Conservation (phyloP, 1,140 invertebrate genomes). For the Cydia fagiglandana region DNA sequence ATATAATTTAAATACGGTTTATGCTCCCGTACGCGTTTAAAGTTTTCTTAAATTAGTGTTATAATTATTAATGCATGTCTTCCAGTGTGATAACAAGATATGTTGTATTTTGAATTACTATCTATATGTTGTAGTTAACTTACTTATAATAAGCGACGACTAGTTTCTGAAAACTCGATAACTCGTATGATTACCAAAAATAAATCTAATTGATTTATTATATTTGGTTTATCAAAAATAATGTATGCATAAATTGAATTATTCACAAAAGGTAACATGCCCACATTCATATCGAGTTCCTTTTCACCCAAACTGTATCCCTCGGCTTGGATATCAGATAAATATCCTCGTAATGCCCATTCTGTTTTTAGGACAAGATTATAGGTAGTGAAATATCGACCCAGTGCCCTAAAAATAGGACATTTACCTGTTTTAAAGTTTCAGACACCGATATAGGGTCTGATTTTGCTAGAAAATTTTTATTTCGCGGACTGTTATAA, state of each 20-base stretch:
- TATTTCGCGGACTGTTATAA: too few species aligned
- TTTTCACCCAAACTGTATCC: neutral
- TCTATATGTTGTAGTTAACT: slow-evolving; percentile 2
- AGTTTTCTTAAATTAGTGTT: neutral
- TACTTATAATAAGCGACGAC: neutral
- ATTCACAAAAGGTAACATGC: too few species aligned
- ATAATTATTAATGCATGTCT: neutral
- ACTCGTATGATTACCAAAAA: neutral
- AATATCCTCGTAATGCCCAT: too few species aligned
- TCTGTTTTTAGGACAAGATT: too few species aligned
- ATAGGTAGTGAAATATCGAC: too few species aligned
- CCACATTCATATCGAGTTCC: neutral
- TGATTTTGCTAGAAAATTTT: too few species aligned
- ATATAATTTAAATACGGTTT: neutral
- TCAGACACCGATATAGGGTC: too few species aligned
- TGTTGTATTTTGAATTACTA: neutral
- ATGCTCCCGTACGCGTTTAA: neutral
- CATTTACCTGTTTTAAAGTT: too few species aligned
- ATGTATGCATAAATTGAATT: too few species aligned
- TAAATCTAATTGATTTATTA: neutral
- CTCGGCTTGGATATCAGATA: too few species aligned
- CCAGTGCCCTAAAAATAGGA: too few species aligned
- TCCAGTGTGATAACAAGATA: slow-evolving; percentile 4
- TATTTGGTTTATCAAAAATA: too few species aligned
- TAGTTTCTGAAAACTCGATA: neutral